Evolutionary conservation across 1,140 invertebrate species (phyloP), one percentile per base, ranked within the genome.

Genomic region (Neotoxoptera formosana): DNA sequence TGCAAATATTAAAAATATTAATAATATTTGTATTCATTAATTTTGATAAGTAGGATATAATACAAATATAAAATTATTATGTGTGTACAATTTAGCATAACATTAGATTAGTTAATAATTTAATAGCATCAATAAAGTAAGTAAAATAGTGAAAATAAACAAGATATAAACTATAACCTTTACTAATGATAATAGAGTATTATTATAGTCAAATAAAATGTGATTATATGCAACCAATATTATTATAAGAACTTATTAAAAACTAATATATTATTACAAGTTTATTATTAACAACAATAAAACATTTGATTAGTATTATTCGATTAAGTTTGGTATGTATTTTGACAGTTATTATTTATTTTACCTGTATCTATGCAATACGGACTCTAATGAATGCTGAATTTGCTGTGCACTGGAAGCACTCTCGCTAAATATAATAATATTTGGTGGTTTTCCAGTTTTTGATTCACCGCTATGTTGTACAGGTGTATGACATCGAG

Each of bases 391-490:
- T 7, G 97, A 96, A 45, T 95, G 95, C 94, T 97, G 97, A 41
- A 98, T 96, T 95, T 97, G 97, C 86, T 97, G 97, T 94, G 96
- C 97, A 45, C 97, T 96, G 45, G 96, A 96, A 84, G 96, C 94
- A 94, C 97, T 97, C 94, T 98, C 97, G 34, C 97, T 97, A 95
- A 98, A 98, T 56, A 98, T 97, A 47, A 98, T 95, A 94, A 98
- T 96, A 95, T 98, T 98, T 9, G 97, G 97, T 36, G 98, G 97
- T 96, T 98, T 97, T 17, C 94, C 93, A 91, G 93, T 94, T 93
- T 93, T 93, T 91, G 83, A 84, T 9, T 94, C 87, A 83, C 93
- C 93, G 23, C 93, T 91, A 84, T 93, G 94, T n/a, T 94, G 89
- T 1, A 93, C 90, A 67, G 94, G 91, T 20, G 94, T 94, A 90